Percentiles rank a stretch among this genome's conserved stretches.
phyloP scores from a whole-genome alignment of 2,888 invertebrate genomes.

The Parnassius glacialis region DNA sequence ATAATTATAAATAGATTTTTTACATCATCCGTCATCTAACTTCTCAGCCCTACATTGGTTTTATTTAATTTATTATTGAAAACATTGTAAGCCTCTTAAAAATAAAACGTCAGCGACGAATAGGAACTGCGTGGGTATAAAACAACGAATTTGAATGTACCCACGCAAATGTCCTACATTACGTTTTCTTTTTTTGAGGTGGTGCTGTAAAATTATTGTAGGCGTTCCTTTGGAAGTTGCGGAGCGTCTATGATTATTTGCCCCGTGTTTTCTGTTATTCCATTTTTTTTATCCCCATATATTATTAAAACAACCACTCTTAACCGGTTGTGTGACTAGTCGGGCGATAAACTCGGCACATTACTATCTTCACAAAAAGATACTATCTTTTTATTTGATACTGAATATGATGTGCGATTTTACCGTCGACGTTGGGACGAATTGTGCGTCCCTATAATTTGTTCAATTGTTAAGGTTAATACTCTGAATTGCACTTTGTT shows the following conservation, averaged over 20 bases:
- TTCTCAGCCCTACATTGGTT: constrained; percentile 6
- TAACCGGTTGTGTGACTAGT: constrained; percentile 62
- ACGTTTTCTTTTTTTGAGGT: constrained; percentile 69
- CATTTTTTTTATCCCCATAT: constrained; percentile 58
- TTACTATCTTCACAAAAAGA: constrained; percentile 32
- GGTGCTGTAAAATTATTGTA: constrained; percentile 50
- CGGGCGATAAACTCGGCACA: constrained; percentile 54
- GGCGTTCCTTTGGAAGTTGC: constrained; percentile 76
- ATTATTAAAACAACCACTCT: constrained; percentile 53
- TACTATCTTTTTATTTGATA: constrained; percentile 42
- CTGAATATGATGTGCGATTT: constrained; percentile 48
- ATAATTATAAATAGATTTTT: not conserved
- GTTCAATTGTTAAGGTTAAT: constrained; percentile 80
- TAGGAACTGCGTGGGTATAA: constrained; percentile 67
- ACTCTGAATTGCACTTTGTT: constrained; percentile 82
- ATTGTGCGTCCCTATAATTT: constrained; percentile 66
- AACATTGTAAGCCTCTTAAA: constrained; percentile 66
- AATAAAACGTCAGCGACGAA: constrained; percentile 55
- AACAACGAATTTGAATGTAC: constrained; percentile 51
- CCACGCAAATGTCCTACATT: constrained; percentile 58
- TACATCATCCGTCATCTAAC: constrained; percentile 1
- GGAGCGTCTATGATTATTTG: constrained; percentile 61
- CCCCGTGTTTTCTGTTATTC: constrained; percentile 58
- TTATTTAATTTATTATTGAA: constrained; percentile 36
- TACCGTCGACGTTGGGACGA: constrained; percentile 60